Percentiles rank a stretch among this genome's conserved stretches.
phyloP scores from a whole-genome alignment of 2,797 vertebrate genomes.

The Falco concolor region DNA sequence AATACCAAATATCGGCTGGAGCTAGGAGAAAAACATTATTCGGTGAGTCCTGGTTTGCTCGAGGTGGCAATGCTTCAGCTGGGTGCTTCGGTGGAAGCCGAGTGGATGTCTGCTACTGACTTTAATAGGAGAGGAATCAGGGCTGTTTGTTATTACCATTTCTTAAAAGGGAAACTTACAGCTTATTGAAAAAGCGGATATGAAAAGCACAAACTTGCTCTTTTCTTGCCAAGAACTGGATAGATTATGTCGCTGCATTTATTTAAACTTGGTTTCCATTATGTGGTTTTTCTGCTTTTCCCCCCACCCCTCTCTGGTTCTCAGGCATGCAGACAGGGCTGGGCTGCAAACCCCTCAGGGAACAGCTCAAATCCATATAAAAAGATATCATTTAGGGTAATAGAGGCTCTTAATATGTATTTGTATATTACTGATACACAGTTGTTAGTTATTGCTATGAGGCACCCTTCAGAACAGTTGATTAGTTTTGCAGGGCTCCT shows the following conservation, averaged over 20 bases:
- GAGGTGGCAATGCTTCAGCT: background rate
- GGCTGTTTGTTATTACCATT: slow-evolving; percentile 1
- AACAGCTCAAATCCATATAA: background rate
- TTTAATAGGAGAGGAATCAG: slow-evolving; percentile 48
- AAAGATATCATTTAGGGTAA: background rate
- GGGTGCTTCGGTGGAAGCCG: fast-evolving
- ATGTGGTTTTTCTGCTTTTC: background rate
- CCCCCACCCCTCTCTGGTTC: background rate
- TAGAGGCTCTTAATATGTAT: background rate
- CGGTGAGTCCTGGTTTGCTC: background rate
- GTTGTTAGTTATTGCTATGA: background rate
- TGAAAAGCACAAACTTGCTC: slow-evolving; percentile 9
- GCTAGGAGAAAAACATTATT: background rate
- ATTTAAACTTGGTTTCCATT: slow-evolving; percentile 46
- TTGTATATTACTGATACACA: background rate
- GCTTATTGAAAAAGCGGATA: slow-evolving; percentile 16
- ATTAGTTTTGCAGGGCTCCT: background rate
- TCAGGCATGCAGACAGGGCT: background rate
- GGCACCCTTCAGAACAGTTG: background rate
- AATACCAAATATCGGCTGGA: background rate
- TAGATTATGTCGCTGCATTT: slow-evolving; percentile 31
- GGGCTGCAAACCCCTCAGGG: background rate
- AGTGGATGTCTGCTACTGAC: background rate
- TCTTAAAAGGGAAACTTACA: slow-evolving; percentile 54
- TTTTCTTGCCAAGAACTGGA: slow-evolving; percentile 16